A percentile compares a stretch with the other conserved stretches of the same genome.
phyloP scores from a whole-genome alignment of 2,113 vertebrate genomes.

The Pionites leucogaster region DNA sequence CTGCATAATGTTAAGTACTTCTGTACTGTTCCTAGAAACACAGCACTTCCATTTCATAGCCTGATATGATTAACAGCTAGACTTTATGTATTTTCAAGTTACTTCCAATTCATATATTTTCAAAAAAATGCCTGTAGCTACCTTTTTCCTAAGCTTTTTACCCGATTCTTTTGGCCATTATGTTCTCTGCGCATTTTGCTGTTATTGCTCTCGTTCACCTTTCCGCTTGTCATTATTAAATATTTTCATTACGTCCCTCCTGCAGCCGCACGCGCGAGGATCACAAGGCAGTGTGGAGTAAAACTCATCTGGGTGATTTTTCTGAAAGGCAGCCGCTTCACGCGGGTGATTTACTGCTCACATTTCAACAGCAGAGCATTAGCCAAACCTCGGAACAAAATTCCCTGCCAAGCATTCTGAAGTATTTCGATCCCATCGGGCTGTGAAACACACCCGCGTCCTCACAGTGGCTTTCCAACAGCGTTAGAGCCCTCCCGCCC shows the following conservation, averaged over 20 bases:
- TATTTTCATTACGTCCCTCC: not conserved
- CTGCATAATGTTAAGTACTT: not conserved
- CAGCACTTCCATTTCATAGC: not conserved
- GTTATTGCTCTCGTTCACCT: not conserved
- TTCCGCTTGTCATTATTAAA: not conserved
- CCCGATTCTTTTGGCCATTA: not conserved
- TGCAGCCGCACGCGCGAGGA: fast-evolving
- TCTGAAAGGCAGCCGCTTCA: not conserved
- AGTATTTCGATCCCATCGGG: fast-evolving
- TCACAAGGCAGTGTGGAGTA: not conserved
- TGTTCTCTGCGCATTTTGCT: not conserved
- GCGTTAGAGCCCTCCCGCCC: fast-evolving
- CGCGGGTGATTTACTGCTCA: fast-evolving
- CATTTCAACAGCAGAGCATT: fast-evolving
- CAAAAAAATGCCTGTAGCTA: not conserved
- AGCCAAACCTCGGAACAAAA: not conserved
- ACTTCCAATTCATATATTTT: not conserved
- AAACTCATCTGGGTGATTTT: not conserved
- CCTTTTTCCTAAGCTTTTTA: not conserved
- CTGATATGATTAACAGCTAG: not conserved
- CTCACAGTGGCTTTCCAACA: too few species aligned
- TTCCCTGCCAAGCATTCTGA: not conserved
- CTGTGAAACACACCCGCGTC: fast-evolving
- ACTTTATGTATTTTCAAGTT: not conserved
- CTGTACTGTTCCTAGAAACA: not conserved